Percentiles rank a stretch among this genome's conserved stretches.
These are phyloP conservation scores for Cyanoderma ruficeps DNA, from an alignment of 2,113 vertebrate genomes.

Conservation along the genomic window DNA sequence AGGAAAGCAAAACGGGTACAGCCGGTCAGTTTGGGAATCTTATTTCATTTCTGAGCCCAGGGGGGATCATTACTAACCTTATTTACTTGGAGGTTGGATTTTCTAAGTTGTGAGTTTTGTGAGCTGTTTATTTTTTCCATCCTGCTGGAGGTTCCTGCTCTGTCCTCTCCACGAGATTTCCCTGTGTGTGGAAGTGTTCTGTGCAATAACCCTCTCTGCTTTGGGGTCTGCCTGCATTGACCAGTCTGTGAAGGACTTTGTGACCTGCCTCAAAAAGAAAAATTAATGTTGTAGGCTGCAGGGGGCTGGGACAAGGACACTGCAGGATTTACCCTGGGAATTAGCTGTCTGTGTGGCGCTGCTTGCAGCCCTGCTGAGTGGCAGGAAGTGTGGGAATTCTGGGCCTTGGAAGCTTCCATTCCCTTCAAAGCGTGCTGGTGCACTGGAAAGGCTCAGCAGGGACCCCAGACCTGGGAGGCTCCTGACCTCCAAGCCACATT, in stretches of 20 bases:
- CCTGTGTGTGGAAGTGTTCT: neutral
- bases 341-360: neutral
- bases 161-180: neutral
- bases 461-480: neutral
- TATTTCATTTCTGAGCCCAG: neutral
- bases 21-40: neutral
- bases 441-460: neutral
- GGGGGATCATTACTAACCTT: neutral
- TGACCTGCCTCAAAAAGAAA: neutral
- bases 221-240: neutral
- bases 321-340: neutral
- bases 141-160: neutral
- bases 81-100: neutral
- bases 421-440: neutral
- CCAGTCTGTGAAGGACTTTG: neutral
- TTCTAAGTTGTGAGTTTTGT: neutral
- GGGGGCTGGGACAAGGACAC: neutral
- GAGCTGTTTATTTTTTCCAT: neutral
- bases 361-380: neutral
- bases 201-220: neutral
- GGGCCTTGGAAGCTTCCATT: neutral
- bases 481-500: rapidly evolving
- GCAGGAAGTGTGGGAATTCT: neutral
- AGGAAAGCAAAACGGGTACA: neutral
- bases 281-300: rapidly evolving